These are phyloP conservation scores for Clistopyga incitator DNA, from an alignment of 2,888 invertebrate species.

Conservation along the genomic window DNA sequence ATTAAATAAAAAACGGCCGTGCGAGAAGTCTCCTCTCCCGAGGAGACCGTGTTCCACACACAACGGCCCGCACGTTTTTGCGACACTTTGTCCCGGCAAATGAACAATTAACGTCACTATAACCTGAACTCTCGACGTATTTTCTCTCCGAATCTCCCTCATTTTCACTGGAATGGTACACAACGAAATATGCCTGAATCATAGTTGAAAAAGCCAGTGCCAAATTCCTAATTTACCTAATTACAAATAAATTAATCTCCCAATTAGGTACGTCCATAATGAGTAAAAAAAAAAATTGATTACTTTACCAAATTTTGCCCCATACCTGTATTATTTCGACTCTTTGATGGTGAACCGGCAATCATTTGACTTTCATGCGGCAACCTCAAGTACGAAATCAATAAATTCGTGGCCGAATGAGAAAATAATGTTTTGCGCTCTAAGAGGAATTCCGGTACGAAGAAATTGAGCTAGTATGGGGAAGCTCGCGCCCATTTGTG, in stretches of 20 bases:
- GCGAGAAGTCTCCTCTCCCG: constrained; percentile 32
- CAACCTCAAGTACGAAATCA: too few species aligned
- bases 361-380: too few species aligned
- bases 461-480: background rate
- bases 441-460: background rate
- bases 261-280: too few species aligned
- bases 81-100: constrained; percentile 54
- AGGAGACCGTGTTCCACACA: background rate
- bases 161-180: background rate
- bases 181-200: too few species aligned
- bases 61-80: constrained; percentile 35
- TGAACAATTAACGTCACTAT: constrained; percentile 60
- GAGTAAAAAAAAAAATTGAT: too few species aligned
- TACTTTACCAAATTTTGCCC: too few species aligned
- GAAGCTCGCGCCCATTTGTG: constrained; percentile 31
- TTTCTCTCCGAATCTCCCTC: background rate
- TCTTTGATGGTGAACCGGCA: too few species aligned
- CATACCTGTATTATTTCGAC: too few species aligned
- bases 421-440: too few species aligned
- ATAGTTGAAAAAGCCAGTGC: too few species aligned
- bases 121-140: background rate
- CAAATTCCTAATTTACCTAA: too few species aligned
- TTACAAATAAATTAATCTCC: too few species aligned
- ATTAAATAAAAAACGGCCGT: constrained; percentile 13
- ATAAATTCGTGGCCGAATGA: background rate